phyloP scores from a whole-genome alignment of 2,888 invertebrate species.

The Dastarcus helophoroides region DNA sequence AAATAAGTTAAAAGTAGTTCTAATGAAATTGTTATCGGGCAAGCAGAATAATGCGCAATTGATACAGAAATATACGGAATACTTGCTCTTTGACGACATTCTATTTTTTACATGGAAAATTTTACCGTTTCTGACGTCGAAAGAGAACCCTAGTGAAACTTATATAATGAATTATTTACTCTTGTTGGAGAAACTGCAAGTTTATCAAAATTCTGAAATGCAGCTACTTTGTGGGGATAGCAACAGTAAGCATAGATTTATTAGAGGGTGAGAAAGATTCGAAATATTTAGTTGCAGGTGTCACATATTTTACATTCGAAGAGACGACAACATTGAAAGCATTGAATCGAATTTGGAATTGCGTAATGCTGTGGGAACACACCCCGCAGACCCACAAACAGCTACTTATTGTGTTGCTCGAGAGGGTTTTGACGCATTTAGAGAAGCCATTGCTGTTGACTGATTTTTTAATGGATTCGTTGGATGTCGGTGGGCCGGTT shows the following conservation, averaged over 20 bases:
- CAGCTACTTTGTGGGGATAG: slow-evolving; percentile 25
- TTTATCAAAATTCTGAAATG: slow-evolving; percentile 24
- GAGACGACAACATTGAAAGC: slow-evolving; percentile 41
- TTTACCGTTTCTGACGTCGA: slow-evolving; percentile 46
- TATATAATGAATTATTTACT: slow-evolving; percentile 33
- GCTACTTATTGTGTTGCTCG: slow-evolving; percentile 68
- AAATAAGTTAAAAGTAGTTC: slow-evolving; percentile 52
- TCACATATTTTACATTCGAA: slow-evolving; percentile 47
- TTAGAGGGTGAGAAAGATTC: not conserved
- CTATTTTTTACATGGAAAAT: slow-evolving; percentile 59
- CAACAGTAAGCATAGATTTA: slow-evolving; percentile 5
- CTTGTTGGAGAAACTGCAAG: slow-evolving; percentile 30
- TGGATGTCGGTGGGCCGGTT: slow-evolving; percentile 76
- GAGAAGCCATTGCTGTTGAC: slow-evolving; percentile 73
- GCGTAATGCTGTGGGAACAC: slow-evolving; percentile 62
- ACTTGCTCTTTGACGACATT: slow-evolving; percentile 62
- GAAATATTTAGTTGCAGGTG: slow-evolving; percentile 14
- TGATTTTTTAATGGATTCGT: slow-evolving; percentile 84
- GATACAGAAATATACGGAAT: slow-evolving; percentile 62
- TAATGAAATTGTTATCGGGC: slow-evolving; percentile 51
- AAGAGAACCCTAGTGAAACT: slow-evolving; percentile 36
- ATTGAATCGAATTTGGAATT: slow-evolving; percentile 65
- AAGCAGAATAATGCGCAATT: slow-evolving; percentile 49
- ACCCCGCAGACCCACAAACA: slow-evolving; percentile 61
- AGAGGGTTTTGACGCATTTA: slow-evolving; percentile 69